phyloP scores from a whole-genome alignment of 2,888 invertebrate species.

The Apoda limacodes region DNA sequence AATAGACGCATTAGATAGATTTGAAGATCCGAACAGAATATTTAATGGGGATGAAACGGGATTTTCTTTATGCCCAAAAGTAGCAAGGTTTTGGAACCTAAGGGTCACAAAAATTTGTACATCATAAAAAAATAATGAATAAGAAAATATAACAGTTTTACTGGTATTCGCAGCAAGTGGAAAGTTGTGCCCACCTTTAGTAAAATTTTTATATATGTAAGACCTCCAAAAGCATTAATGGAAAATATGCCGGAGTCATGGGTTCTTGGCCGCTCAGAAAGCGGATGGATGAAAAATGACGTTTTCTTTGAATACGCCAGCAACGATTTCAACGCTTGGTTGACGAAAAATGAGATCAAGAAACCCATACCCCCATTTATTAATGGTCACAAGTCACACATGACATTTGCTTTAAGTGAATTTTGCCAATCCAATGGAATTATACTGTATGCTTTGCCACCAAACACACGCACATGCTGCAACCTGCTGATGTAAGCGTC shows the following conservation, averaged over 20 bases:
- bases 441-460: constrained; percentile 22
- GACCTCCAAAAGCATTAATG: constrained; percentile 19
- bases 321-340: constrained; percentile 22
- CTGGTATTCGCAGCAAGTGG: constrained; percentile 20
- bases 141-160: constrained; percentile 26
- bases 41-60: constrained; percentile 20
- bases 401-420: constrained; percentile 19
- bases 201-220: constrained; percentile 23
- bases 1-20: constrained; percentile 1
- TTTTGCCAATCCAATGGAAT: constrained; percentile 18
- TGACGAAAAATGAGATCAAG: constrained; percentile 15
- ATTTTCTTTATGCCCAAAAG: constrained; percentile 18
- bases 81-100: constrained; percentile 20
- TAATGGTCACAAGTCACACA: constrained; percentile 24
- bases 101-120: constrained; percentile 12
- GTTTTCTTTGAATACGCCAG: constrained; percentile 24
- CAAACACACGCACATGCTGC: constrained; percentile 25
- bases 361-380: constrained; percentile 22
- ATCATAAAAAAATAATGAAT: constrained; percentile 20
- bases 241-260: constrained; percentile 21
- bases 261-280: constrained; percentile 19
- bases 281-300: constrained; percentile 20
- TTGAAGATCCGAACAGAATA: constrained; percentile 3
- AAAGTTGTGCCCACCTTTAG: constrained; percentile 20
- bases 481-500: constrained; percentile 24